Percentiles rank a stretch among this genome's conserved stretches.
Evolutionary conservation across 2,888 invertebrate species (phyloP).

Genomic region (Octonoba sinensis): DNA sequence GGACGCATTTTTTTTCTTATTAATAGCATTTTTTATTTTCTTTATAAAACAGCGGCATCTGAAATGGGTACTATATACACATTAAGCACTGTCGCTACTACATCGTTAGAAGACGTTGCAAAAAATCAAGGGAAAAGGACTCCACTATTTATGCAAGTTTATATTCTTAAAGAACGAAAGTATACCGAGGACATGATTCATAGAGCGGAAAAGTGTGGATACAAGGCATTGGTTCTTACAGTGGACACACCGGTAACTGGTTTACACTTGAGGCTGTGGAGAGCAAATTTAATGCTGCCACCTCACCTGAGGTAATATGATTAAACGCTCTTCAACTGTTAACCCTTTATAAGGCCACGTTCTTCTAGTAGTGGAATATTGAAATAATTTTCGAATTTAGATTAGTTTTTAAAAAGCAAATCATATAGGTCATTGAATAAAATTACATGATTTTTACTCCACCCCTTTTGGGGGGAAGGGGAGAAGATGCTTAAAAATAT

Average conservation of each 20-base stretch:
- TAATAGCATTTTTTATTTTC: too few species aligned
- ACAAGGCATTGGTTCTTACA: slow-evolving; percentile 86
- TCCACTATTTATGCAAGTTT: slow-evolving; percentile 94
- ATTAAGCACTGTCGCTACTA: slow-evolving; percentile 87
- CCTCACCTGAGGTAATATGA: slow-evolving; percentile 79
- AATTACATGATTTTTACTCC: too few species aligned
- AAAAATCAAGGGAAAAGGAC: slow-evolving; percentile 80
- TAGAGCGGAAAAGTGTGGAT: slow-evolving; percentile 86
- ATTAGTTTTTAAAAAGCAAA: too few species aligned
- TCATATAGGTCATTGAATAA: too few species aligned
- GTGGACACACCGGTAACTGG: slow-evolving; percentile 82
- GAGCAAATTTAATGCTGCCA: slow-evolving; percentile 87
- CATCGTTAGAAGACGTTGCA: slow-evolving; percentile 89
- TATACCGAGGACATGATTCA: slow-evolving; percentile 80
- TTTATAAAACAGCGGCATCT: slow-evolving; percentile 78
- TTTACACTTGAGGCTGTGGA: slow-evolving; percentile 77
- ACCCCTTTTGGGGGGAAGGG: too few species aligned
- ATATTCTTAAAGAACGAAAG: slow-evolving; percentile 84
- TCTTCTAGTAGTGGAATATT: too few species aligned
- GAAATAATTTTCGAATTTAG: too few species aligned
- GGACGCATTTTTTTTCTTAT: too few species aligned
- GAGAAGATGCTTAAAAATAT: too few species aligned
- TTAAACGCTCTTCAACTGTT: too few species aligned
- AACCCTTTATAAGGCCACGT: too few species aligned
- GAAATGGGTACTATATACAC: slow-evolving; percentile 82